Evolutionary conservation across 1,140 invertebrate genomes (phyloP), one percentile per base, ranked within the genome.

Genomic region (Melipona quadrifasciata): DNA sequence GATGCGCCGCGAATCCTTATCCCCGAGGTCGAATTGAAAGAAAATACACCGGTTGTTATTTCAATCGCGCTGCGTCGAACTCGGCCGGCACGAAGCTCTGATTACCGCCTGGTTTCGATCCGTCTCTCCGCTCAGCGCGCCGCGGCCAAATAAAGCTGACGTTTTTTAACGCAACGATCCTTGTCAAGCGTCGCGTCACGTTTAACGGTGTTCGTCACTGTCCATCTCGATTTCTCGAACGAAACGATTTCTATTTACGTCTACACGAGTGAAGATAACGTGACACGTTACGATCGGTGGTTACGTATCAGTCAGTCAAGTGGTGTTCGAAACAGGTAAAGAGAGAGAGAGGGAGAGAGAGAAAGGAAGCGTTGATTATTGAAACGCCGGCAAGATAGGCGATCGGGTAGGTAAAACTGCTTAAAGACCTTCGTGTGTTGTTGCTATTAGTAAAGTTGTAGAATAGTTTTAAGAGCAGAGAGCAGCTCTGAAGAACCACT

Each of bases 11-110:
- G 84, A 90, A 88, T 89, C 80, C 87, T 79, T 86, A 82, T 86
- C 77, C 75, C 34, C 27, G 12, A 31, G 87, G 78, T 90, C 87
- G 90, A 91, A 94, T 94, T 93, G 92, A 94, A 94, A 93, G 93
- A 94, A 94, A 94, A 94, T 93, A 94, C 87, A 82, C 64, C 68
- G 39, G 83, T 85, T 90, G 93, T 94, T 94, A 94, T 94, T 94
- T 92, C 90, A 93, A 92, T 90, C 89, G 89, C 88, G 80, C 61
- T 68, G 82, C 73, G 53, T 65, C 53, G 31, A 67, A 82, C n/a
- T 72, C 55, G 34, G n/a, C 10, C n/a, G 1, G 19, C 57, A 11
- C 47, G 27, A 21, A 31, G 27, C 64, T 71, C 75, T 84, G 82
- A 84, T 84, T 82, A 77, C 73, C 34, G 51, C 51, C 24, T 71